phyloP scores from a whole-genome alignment of 2,113 vertebrate genomes.

The Mandrillus leucophaeus region DNA sequence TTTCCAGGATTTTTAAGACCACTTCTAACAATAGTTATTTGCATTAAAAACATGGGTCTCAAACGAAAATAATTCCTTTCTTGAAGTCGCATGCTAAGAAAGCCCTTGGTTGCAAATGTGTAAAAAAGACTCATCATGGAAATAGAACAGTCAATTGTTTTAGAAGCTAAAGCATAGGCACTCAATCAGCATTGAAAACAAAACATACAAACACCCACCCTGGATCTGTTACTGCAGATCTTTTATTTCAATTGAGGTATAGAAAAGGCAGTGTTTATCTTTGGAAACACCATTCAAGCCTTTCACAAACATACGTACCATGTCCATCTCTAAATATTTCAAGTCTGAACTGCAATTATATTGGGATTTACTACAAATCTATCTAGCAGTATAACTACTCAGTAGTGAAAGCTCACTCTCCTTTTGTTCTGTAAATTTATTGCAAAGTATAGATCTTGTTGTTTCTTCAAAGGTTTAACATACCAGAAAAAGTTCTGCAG shows the following conservation, averaged over 20 bases:
- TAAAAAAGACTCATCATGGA: background rate
- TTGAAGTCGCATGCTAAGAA: conserved; percentile 1
- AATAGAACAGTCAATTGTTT: conserved; percentile 17
- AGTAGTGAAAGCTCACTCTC: conserved; percentile 39
- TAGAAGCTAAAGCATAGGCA: conserved; percentile 1
- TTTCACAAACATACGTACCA: conserved; percentile 19
- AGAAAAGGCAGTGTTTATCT: conserved; percentile 46
- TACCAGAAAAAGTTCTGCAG: conserved; percentile 43
- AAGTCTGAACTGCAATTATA: conserved; percentile 38
- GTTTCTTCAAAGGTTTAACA: conserved; percentile 54
- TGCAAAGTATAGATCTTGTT: conserved; percentile 51
- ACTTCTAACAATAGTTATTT: background rate
- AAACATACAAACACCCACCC: background rate
- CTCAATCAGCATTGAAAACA: conserved; percentile 49
- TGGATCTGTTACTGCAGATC: conserved; percentile 28
- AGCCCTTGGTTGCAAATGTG: background rate
- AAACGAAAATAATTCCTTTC: conserved; percentile 38
- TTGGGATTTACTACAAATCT: conserved; percentile 58
- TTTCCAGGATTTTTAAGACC: background rate
- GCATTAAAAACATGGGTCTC: conserved; percentile 14
- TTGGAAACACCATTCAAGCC: conserved; percentile 33
- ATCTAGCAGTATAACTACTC: conserved; percentile 31
- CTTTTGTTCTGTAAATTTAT: conserved; percentile 73
- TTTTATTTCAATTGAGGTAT: conserved; percentile 43
- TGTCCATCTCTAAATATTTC: conserved; percentile 43